Base-by-base conservation (phyloP, 2,797 vertebrate genomes). In the Lagorchestes hirsutus region DNA sequence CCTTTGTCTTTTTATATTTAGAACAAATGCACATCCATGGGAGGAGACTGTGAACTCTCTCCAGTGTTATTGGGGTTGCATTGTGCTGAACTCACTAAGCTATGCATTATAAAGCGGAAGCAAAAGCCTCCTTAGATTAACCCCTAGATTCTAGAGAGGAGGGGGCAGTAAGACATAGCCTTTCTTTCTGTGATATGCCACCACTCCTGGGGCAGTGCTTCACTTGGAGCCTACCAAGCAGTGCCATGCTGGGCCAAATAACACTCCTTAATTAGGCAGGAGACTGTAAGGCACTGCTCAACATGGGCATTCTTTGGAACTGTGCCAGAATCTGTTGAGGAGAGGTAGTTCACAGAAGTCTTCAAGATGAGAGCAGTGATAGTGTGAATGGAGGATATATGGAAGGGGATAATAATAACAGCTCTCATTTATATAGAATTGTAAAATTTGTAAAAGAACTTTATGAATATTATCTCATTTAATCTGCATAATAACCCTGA, bases 1-100 rank as follows among this genome's bases (percentile, higher is more conserved):
- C 27, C 56, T 96, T 87, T 92, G 90, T 31, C 8, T 95, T 95
- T 94, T 90, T n/a, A 54, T 67, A 52, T 34, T 93, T 67, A 93
- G 93, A 96, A 93, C 58, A 95, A 55, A 12, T 59, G 50, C 0
- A 92, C 90, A 24, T 40, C 52, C 40, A 52, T 57, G 54, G 11
- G 27, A 56, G 90, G 91, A 92, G 82, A 82, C 29, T 29, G 8
- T 58, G 91, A 67, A 4, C n/a, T 34, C 31, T 59, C 56, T 95
- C 95, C 58, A 57, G 1, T n/a, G 18, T 92, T 13, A 93, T 12
- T 24, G 50, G 28, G 34, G 28, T 54, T 54, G 90, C 50, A 31
- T 54, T 91, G 50, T 22, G 54, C 50, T 54, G 31, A 55, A 31
- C 52, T 55, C 28, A 2, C 34, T 91, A 52, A 92, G 4, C 4